Conservation (phyloP, 2,888 invertebrate species). For the Ptilodon capucinus region DNA sequence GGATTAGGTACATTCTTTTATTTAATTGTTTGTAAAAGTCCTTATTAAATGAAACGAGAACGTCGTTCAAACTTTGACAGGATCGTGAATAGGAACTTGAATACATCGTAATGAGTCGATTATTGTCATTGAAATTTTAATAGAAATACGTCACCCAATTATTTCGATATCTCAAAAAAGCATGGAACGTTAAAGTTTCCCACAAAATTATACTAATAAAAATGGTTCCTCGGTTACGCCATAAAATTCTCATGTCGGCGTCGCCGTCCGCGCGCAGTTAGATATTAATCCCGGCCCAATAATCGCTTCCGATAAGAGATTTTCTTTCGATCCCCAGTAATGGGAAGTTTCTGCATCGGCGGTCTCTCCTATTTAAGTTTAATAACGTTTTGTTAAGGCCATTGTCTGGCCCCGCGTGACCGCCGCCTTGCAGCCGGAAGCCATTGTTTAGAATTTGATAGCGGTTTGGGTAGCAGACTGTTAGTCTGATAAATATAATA, state of each 20-base stretch:
- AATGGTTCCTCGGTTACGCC: constrained; percentile 36
- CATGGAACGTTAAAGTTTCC: not conserved
- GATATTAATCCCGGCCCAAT: constrained; percentile 72
- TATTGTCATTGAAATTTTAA: too few relatives aligned
- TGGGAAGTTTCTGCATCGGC: constrained; percentile 74
- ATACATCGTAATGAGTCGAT: too few relatives aligned
- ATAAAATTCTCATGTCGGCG: constrained; percentile 57
- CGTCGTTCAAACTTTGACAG: too few relatives aligned
- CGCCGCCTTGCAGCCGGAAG: constrained; percentile 28
- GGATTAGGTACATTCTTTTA: too few relatives aligned
- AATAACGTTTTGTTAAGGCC: constrained; percentile 57
- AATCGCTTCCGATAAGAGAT: constrained; percentile 76
- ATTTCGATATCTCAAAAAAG: too few relatives aligned
- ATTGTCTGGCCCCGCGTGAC: constrained; percentile 36
- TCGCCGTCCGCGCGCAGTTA: constrained; percentile 50
- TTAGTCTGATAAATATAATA: constrained; percentile 31
- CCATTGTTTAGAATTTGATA: constrained; percentile 41
- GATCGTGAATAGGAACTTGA: too few relatives aligned
- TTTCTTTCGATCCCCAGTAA: constrained; percentile 73
- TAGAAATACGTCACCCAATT: too few relatives aligned
- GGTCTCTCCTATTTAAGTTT: constrained; percentile 68
- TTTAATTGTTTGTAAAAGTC: too few relatives aligned
- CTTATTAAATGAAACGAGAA: too few relatives aligned
- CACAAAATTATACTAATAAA: constrained; percentile 4
- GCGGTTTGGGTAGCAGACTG: constrained; percentile 29